Evolutionary conservation across 2,888 invertebrate genomes (phyloP).

Genomic region (Melieria crassipennis): DNA sequence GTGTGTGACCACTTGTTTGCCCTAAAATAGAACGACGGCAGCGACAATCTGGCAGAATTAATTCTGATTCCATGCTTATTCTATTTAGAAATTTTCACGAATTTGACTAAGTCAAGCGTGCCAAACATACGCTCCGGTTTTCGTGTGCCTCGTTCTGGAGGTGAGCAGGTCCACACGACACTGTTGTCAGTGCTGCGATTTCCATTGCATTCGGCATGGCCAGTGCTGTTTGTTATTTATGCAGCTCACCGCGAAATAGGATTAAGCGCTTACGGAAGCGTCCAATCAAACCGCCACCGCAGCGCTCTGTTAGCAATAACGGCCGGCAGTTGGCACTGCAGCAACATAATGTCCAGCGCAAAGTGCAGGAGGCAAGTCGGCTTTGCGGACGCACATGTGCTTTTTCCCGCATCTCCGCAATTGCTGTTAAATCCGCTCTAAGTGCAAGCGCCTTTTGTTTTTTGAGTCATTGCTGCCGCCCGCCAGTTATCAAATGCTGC

Average conservation of each 20-base stretch:
- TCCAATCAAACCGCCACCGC: conserved; percentile 7
- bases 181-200: no score
- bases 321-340: background rate
- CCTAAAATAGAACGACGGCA: no score
- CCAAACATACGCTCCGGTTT: no score
- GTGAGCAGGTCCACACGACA: no score
- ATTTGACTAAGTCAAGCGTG: background rate
- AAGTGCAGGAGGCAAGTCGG: background rate
- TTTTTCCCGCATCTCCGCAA: conserved; percentile 32
- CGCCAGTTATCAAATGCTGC: background rate
- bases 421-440: background rate
- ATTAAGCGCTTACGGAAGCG: conserved; percentile 61
- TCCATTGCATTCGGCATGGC: no score
- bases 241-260: conserved; percentile 63
- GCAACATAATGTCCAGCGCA: background rate
- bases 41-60: no score
- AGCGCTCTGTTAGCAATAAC: background rate
- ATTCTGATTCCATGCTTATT: no score
- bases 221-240: conserved; percentile 49
- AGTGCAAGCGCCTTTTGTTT: background rate
- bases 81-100: no score
- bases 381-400: conserved; percentile 36
- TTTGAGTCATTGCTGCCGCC: background rate
- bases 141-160: no score
- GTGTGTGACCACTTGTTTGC: no score